Base-by-base conservation (phyloP, 2,113 vertebrate genomes). In the Corapipo altera region DNA sequence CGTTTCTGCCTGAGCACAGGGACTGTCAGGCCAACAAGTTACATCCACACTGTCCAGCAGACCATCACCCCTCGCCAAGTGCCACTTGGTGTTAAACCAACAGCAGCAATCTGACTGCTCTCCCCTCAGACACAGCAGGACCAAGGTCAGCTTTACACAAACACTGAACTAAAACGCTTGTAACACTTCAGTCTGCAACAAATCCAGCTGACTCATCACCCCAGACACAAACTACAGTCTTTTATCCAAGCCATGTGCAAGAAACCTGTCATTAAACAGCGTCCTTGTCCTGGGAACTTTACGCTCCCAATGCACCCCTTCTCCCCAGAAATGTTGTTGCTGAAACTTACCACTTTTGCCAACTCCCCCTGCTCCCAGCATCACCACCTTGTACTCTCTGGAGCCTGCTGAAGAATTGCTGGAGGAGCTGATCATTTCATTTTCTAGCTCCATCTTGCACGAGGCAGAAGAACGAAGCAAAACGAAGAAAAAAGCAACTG, bases 261-360 rank as follows among this genome's bases (percentile, higher is more conserved):
- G 0, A 72, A 81, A 46, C 4, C 52, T 24, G 23, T 35, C 27
- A 5, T 39, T 73, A 85, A 72, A 43, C 19, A 27, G 13, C 2
- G 1, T 30, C 35, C 17, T 70, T 59, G 11, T n/a, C 43, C 26
- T 17, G 21, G 44, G 37, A 92, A 89, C 57, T 91, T 79, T 28
- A 33, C 1, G 3, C 19, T 57, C 46, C 54, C 44, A 43, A 13
- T 46, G 78, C 55, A 70, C 33, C 48, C 83, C 5, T 59, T 67
- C 43, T 91, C 39, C 66, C 77, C 46, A 13, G 24, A 90, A 81
- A 88, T 71, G 22, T 35, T 69, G 44, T n/a, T 64, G 61, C 28
- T 79, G 69, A 94, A 97, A 98, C 97, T 98, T 98, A 98, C 97
- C 97, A 70, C 98, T 98, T 93, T 98, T 98, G 85, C 98, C 98